These are phyloP conservation scores for Tokudaia muenninki DNA, from an alignment of 2,797 vertebrate species.

Conservation along the genomic window DNA sequence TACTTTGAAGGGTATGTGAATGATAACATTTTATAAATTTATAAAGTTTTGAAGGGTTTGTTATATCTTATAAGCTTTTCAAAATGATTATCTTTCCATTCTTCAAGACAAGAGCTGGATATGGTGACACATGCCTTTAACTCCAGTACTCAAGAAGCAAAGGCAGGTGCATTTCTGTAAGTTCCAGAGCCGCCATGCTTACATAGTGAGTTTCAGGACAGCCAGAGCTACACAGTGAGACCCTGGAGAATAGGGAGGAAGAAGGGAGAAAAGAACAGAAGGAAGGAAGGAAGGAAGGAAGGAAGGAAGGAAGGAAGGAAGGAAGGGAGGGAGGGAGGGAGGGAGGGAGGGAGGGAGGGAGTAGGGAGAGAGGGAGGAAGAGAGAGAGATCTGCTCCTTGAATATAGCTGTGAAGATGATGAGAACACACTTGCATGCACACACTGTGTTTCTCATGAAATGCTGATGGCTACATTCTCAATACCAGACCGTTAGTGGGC, in stretches of 20 bases:
- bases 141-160: background rate
- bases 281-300: background rate
- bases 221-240: background rate
- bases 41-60: background rate
- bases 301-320: background rate
- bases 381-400: background rate
- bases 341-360: too few species aligned
- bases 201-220: background rate
- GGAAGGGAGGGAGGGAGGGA: background rate
- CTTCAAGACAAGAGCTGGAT: background rate
- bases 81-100: conserved; percentile 5
- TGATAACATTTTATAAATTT: background rate
- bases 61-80: background rate
- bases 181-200: background rate
- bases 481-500: background rate
- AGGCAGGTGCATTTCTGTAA: background rate
- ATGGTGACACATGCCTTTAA: background rate
- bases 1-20: conserved; percentile 35
- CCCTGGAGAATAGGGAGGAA: background rate
- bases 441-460: background rate
- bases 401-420: background rate
- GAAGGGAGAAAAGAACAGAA: background rate
- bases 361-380: background rate
- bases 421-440: background rate
- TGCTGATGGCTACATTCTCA: background rate